A percentile compares a stretch with the other conserved stretches of the same genome.
Evolutionary conservation across 2,113 vertebrate genomes (phyloP).

Genomic region (Nesoenas mayeri): DNA sequence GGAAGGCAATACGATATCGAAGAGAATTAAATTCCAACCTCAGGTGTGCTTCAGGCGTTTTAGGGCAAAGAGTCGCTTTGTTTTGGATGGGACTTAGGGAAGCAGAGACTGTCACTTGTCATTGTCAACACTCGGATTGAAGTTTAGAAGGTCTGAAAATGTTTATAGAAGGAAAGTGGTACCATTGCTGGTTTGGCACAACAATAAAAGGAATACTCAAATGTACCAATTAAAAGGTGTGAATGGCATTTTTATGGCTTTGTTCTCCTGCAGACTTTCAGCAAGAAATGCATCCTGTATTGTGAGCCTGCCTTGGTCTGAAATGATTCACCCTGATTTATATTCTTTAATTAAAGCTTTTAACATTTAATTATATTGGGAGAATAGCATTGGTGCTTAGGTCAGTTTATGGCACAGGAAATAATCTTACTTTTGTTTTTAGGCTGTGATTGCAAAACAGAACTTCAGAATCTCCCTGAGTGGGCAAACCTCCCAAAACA

Average conservation of each 20-base stretch:
- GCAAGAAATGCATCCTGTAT: neutral
- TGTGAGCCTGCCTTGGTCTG: neutral
- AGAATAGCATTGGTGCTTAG: neutral
- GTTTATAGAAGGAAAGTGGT: neutral
- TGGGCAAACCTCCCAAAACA: conserved; percentile 24
- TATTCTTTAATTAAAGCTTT: conserved; percentile 71
- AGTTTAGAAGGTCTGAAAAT: neutral
- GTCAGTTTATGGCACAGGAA: conserved; percentile 2
- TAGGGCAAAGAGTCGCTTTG: neutral
- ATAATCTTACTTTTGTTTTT: neutral
- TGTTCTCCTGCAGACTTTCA: neutral
- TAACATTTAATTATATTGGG: conserved; percentile 65
- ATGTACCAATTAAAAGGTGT: neutral
- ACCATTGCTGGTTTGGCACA: neutral
- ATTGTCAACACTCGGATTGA: neutral
- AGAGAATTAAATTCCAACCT: neutral
- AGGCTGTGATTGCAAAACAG: neutral
- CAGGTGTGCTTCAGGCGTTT: neutral
- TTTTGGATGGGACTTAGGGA: neutral
- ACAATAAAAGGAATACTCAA: neutral
- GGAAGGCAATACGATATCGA: neutral
- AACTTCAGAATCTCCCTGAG: neutral
- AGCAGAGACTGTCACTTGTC: neutral
- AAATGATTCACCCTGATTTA: conserved; percentile 61
- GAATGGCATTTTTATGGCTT: conserved; percentile 21